These are phyloP conservation scores for Uromys caudimaculatus DNA, from an alignment of 2,797 vertebrate genomes.

Conservation along the genomic window DNA sequence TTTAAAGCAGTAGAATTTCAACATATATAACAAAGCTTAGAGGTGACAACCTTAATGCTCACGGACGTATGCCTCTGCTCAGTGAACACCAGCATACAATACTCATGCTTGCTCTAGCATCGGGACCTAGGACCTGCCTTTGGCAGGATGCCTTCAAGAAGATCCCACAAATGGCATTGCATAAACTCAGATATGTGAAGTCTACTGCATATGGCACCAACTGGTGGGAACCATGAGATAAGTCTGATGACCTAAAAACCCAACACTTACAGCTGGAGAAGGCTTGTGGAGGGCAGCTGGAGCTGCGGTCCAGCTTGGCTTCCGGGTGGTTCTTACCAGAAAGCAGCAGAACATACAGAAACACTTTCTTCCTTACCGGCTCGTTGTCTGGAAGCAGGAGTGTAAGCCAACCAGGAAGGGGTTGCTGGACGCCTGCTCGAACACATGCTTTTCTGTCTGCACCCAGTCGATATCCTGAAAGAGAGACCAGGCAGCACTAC, in stretches of 20 bases:
- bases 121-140: not conserved
- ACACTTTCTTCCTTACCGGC: conserved; percentile 91
- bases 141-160: not conserved
- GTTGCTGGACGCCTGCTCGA: conserved; percentile 98
- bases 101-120: not conserved
- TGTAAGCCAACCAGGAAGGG: conserved; percentile 98
- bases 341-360: not conserved
- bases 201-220: not conserved
- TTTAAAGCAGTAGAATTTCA: not conserved
- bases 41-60: accelerated
- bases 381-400: conserved; percentile 98
- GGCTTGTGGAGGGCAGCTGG: accelerated
- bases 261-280: accelerated
- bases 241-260: not conserved
- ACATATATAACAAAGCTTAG: accelerated
- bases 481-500: conserved; percentile 72
- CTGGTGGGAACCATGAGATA: not conserved
- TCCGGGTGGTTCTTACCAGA: accelerated
- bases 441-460: conserved; percentile 99
- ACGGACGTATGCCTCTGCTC: too few species aligned
- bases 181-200: not conserved
- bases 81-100: accelerated
- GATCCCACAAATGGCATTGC: not conserved
- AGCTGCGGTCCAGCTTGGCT: not conserved
- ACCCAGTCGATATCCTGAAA: conserved; percentile 99